Evolutionary conservation across 2,888 invertebrate species (phyloP), one percentile per base, ranked within the genome.

Genomic region (Synergus itoensis): DNA sequence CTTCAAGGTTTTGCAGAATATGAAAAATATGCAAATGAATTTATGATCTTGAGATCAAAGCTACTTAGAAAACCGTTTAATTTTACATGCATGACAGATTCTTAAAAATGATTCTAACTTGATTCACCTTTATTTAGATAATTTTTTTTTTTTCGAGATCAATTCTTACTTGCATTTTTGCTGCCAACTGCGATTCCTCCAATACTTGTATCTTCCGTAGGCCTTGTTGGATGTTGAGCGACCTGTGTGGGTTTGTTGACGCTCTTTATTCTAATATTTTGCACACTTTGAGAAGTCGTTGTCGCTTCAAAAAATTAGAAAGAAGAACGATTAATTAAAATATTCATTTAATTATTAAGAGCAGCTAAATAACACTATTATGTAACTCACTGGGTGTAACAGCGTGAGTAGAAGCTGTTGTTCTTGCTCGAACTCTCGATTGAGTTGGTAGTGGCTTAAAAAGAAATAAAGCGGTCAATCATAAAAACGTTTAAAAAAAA

Each of bases 191-290:
- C 94, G 83, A 96, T 92, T 9, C 96, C 96, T 16, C 96, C 96
- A 18, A 96, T 94, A 3, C 96, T 95, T 0, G 95, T 95, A 1
- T 94, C 94, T 89, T 96, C 96, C 0, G 96, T 95, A 0, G 96
- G 96, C 1, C 96, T 94, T 48, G 83, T 7, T 85, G 79, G 8
- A 28, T 78, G 81, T 28, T 69, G 79, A 16, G 36, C 80, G 16
- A 73, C 36, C 16, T 28, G 73, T 28, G 73, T 73, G 36, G 78
- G 82, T 53, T 89, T 87, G 21, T 76, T 82, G 1, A 87, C 83
- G 18, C 87, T 84, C 81, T 91, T 91, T 80, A 89, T 84, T 83
- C 89, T 84, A 12, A 88, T 81, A 84, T 88, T 90, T 45, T 88
- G 86, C 4, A 88, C 87, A 18, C 85, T 84, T 84, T 89, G 90